phyloP scores from a whole-genome alignment of 2,888 invertebrate species.

The Terebella lapidaria region DNA sequence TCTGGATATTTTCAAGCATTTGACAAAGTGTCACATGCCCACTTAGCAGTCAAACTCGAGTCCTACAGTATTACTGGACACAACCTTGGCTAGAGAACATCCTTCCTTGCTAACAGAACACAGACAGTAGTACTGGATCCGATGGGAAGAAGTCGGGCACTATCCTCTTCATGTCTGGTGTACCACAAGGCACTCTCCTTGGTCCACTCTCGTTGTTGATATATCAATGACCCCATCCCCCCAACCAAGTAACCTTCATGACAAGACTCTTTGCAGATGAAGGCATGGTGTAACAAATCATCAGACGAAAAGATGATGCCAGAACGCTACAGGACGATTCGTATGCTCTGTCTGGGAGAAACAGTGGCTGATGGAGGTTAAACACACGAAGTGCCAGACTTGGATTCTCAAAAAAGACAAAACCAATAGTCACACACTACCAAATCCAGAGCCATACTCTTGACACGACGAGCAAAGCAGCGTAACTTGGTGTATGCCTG shows the following conservation, averaged over 20 bases:
- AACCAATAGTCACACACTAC: background rate
- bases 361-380: constrained; percentile 21
- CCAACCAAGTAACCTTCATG: constrained; percentile 8
- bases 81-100: constrained; percentile 13
- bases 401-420: constrained; percentile 9
- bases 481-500: background rate
- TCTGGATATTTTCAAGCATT: constrained; percentile 22
- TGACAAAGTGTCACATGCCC: constrained; percentile 17
- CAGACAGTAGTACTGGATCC: constrained; percentile 18
- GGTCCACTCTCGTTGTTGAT: constrained; percentile 24
- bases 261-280: constrained; percentile 24
- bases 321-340: constrained; percentile 19
- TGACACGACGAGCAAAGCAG: background rate
- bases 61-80: constrained; percentile 14
- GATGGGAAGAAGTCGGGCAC: constrained; percentile 12
- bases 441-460: background rate
- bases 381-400: constrained; percentile 22
- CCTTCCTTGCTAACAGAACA: constrained; percentile 15
- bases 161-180: constrained; percentile 20
- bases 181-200: constrained; percentile 23
- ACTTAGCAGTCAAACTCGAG: constrained; percentile 14
- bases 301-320: constrained; percentile 10
- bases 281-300: constrained; percentile 16
- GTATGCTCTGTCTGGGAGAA: constrained; percentile 16
- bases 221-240: constrained; percentile 28